Base-by-base conservation (phyloP, 2,888 invertebrate species). In the Dione juno region DNA sequence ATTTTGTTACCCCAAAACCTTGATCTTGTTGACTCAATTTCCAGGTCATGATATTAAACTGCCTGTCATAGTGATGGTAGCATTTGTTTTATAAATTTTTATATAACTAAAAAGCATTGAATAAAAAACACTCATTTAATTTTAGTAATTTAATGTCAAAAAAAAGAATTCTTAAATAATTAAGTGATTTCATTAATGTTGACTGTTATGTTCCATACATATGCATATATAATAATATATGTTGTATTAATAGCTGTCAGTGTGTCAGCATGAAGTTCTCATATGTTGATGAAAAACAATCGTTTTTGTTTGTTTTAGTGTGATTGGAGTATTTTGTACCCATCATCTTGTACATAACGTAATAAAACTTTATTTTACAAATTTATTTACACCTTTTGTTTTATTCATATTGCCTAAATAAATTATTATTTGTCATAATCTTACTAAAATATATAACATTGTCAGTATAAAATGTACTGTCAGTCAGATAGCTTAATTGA, bases 321-420 rank as follows among this genome's bases (percentile, higher is more conserved):
- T 85, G 85, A 84, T 84, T 81, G 86, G 88, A 86, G 87, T 88
- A 85, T 83, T 83, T 82, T 85, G 84, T 88, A 85, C 85, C 85
- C 85, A 80, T 87, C 86, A 84, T 86, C 85, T 86, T 92, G 92
- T 92, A 92, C 82, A 92, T 92, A 92, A 89, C 89, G 86, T 90
- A 91, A 92, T 91, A 89, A 89, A 91, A 88, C 83, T 84, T 88
- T 90, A 92, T 92, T 92, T 91, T 89, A 88, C 84, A 89, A 89
- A 88, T 81, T 85, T 84, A 82, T 77, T 78, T 77, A 76, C 69
- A 80, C 80, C 81, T 8, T 82, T 66, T 80, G 78, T 86, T 86
- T 88, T 77, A 84, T 86, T 88, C 81, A 68, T 71, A 59, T 14
- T 70, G 57, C 50, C 70, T 64, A 64, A 19, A 64, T 19, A 37